Evolutionary conservation across 2,113 vertebrate species (phyloP), one percentile per base, ranked within the genome.

Genomic region (Microtus richardsoni): DNA sequence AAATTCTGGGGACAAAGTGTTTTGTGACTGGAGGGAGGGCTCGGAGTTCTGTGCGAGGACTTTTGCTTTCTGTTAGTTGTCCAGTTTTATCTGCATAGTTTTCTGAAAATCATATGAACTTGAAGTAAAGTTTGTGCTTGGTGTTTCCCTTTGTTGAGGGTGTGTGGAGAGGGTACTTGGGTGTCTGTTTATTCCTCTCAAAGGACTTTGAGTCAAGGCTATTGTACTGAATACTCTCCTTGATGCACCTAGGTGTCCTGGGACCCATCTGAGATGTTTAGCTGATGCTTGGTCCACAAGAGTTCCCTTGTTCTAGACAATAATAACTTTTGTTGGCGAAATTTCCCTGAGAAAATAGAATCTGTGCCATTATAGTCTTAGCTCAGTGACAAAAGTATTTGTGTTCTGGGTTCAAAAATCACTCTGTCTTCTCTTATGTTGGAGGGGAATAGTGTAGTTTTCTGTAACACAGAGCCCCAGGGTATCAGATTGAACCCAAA

Each of bases 11-110:
- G 12, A 8, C 5, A 33, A 24, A 17, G 41, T 30, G 4, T 58
- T 70, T 10, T 11, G 3, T 4, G n/a, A 28, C 14, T 7, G 22
- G 0, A 36, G 24, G 24, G 14, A 10, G 21, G 30, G 4, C 44
- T 77, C 2, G 24, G 28, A 82, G 21, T 66, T 58, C 68, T 30
- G n/a, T 13, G 30, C 2, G 7, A 10, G 52, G 14, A 41, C 24
- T 28, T 77, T 66, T 24, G 19, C 36, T 39, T 49, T 26, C 58
- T 60, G 5, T 41, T 83, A 39, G n/a, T n/a, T 58, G 33, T 62
- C 54, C 21, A 47, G 28, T 52, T 52, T 28, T 47, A 30, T 47
- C 17, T 77, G 75, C 13, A 62, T 16, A 5, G 2, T 39, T 58
- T 7, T 62, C 17, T 62, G 49, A 9, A 70, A 70, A 78, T 24